A percentile compares a stretch with the other conserved stretches of the same genome.
These are phyloP conservation scores for Lasiommata megera DNA, from an alignment of 2,888 invertebrate species.

Conservation along the genomic window DNA sequence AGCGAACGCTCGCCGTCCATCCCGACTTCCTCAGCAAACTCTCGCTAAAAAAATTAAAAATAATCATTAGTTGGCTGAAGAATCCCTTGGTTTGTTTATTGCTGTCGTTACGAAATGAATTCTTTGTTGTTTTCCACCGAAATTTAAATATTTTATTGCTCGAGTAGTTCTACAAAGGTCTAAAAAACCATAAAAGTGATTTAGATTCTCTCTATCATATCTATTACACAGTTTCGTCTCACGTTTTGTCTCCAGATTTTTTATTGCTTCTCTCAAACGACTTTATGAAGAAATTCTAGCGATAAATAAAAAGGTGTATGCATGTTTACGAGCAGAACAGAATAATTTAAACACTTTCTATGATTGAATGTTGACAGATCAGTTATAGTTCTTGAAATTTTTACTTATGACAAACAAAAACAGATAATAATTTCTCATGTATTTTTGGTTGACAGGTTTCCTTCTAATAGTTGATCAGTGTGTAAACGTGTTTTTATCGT, in stretches of 20 bases:
- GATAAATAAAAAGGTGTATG: neutral
- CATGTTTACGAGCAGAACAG: too few relatives aligned
- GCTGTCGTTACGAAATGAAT: neutral
- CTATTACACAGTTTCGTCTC: slow-evolving; percentile 12
- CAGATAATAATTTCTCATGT: too few relatives aligned
- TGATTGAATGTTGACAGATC: too few relatives aligned
- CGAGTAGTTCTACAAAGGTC: slow-evolving; percentile 12
- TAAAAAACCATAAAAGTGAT: slow-evolving; percentile 16
- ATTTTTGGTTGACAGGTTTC: too few relatives aligned
- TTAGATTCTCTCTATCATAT: slow-evolving; percentile 9
- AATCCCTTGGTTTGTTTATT: neutral
- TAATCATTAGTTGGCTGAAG: neutral
- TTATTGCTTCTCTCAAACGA: slow-evolving; percentile 12
- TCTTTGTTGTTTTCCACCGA: slow-evolving; percentile 8
- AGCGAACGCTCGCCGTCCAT: too few relatives aligned
- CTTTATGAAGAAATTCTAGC: slow-evolving; percentile 3
- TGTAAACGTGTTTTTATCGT: too few relatives aligned
- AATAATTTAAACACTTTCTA: too few relatives aligned
- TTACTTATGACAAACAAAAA: too few relatives aligned
- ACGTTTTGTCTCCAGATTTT: slow-evolving; percentile 10
- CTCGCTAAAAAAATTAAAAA: neutral
- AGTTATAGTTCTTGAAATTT: too few relatives aligned
- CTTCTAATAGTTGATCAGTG: too few relatives aligned
- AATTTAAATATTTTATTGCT: slow-evolving; percentile 9
- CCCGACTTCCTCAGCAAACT: too few relatives aligned